phyloP scores from a whole-genome alignment of 2,797 vertebrate genomes.

The Hoplostethus atlanticus region DNA sequence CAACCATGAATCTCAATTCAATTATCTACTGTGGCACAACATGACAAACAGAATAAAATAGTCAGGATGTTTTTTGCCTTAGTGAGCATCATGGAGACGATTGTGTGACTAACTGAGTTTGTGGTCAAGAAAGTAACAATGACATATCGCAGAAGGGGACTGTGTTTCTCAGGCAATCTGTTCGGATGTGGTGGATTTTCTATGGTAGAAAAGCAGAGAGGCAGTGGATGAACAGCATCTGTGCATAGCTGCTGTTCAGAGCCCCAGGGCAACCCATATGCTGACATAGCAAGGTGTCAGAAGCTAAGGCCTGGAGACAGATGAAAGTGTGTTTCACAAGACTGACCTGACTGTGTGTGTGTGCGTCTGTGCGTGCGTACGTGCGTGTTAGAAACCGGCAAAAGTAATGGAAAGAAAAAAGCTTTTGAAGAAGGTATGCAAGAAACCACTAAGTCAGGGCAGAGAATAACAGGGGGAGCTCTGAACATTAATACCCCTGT shows the following conservation, averaged over 20 bases:
- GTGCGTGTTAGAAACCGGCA: conserved; percentile 28
- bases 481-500: conserved; percentile 49
- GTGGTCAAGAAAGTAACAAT: conserved; percentile 2
- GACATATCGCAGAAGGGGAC: neutral
- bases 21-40: conserved; percentile 2
- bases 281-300: conserved; percentile 74
- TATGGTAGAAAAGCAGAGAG: conserved; percentile 21
- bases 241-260: conserved; percentile 63
- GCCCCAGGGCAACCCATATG: conserved; percentile 66
- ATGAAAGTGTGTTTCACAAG: conserved; percentile 67
- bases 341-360: conserved; percentile 45
- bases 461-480: conserved; percentile 27
- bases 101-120: neutral
- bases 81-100: neutral
- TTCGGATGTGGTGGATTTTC: conserved; percentile 27
- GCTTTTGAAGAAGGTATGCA: conserved; percentile 8
- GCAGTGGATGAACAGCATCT: conserved; percentile 45
- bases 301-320: conserved; percentile 62
- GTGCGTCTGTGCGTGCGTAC: conserved; percentile 1
- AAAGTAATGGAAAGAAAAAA: conserved; percentile 56
- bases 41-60: conserved; percentile 1
- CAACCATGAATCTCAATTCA: conserved; percentile 6
- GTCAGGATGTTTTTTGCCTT: neutral
- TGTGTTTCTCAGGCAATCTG: conserved; percentile 25
- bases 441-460: neutral